Conservation (phyloP, 2,797 vertebrate species). For the Syndactyla subalaris region DNA sequence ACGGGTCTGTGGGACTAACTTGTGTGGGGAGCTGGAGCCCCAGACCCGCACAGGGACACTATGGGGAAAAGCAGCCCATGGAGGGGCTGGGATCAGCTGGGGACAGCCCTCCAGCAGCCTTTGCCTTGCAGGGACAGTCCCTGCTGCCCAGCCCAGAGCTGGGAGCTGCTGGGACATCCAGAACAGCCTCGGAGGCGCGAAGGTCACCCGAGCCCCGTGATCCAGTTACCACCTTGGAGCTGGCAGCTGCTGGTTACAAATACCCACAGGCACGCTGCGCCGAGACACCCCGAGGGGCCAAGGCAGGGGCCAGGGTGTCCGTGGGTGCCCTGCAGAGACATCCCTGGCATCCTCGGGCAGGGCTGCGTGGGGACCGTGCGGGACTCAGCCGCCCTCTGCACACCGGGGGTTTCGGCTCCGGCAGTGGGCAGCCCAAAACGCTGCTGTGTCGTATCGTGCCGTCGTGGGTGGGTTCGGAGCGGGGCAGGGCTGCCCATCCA, state of each 20-base stretch:
- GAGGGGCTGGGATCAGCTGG: background rate
- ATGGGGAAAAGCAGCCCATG: rapidly evolving
- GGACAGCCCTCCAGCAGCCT: background rate
- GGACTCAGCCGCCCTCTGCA: rapidly evolving
- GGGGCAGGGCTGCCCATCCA: background rate
- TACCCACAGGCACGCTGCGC: background rate
- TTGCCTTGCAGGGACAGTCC: background rate
- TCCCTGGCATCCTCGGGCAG: background rate
- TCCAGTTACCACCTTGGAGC: slow-evolving; percentile 8
- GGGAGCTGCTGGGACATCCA: background rate
- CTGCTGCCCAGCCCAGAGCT: background rate
- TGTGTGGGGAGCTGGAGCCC: rapidly evolving
- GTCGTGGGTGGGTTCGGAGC: background rate
- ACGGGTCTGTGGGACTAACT: background rate
- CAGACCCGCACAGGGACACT: rapidly evolving
- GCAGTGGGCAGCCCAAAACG: background rate
- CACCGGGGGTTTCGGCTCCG: background rate
- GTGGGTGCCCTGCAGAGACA: background rate
- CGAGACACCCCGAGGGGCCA: background rate
- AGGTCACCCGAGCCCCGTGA: slow-evolving; percentile 20
- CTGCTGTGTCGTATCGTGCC: background rate
- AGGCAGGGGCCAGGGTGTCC: background rate
- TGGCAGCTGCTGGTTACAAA: background rate
- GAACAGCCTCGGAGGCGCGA: background rate
- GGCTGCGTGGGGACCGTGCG: rapidly evolving